A percentile compares a stretch with the other conserved stretches of the same genome.
Evolutionary conservation across 2,797 vertebrate species (phyloP).

Genomic region (Thalassophryne amazonica): DNA sequence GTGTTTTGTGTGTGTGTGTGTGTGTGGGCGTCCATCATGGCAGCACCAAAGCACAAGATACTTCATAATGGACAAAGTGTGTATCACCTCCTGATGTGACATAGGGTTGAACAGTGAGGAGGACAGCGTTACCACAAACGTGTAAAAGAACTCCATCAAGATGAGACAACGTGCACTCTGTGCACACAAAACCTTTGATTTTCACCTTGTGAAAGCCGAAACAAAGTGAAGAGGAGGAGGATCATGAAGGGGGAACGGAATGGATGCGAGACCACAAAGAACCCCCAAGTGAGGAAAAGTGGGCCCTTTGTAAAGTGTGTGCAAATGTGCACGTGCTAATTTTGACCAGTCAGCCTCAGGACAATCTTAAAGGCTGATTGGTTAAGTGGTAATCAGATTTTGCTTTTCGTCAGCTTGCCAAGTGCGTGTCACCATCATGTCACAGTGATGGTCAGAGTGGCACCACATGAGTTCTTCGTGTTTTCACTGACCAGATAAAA

Average conservation of each 20-base stretch:
- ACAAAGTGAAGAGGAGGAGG: conserved; percentile 20
- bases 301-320: conserved; percentile 29
- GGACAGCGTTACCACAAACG: conserved; percentile 7
- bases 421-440: conserved; percentile 66
- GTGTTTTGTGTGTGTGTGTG: too few species aligned
- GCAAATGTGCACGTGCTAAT: conserved; percentile 45
- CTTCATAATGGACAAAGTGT: conserved; percentile 44
- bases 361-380: conserved; percentile 44
- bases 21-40: conserved; percentile 18
- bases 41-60: conserved; percentile 24
- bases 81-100: conserved; percentile 22
- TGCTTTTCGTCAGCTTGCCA: conserved; percentile 54
- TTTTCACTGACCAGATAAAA: conserved; percentile 40
- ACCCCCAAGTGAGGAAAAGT: conserved; percentile 4
- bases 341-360: conserved; percentile 62
- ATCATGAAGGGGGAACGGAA: conserved; percentile 55
- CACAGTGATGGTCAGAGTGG: conserved; percentile 55
- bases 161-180: conserved; percentile 10
- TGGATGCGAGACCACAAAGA: conserved; percentile 32
- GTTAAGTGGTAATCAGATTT: conserved; percentile 72
- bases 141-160: conserved; percentile 18
- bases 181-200: conserved; percentile 25
- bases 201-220: conserved; percentile 29
- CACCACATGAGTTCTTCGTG: conserved; percentile 54
- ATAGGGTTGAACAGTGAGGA: conserved; percentile 17